Conservation (phyloP, 2,888 invertebrate genomes). For the Lepidocyrtinus sp. region DNA sequence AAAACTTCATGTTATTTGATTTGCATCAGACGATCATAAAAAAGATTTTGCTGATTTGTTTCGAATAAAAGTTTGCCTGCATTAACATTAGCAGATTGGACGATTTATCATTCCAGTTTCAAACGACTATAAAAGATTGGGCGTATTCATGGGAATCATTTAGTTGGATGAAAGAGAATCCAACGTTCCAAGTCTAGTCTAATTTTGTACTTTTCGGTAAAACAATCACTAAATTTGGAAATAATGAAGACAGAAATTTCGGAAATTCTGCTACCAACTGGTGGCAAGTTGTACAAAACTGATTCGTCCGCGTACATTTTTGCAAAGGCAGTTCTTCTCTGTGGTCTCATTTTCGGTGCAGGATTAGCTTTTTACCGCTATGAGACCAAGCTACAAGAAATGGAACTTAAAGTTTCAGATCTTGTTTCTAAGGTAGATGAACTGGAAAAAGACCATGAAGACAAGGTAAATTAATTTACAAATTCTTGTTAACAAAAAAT, state of each 20-base stretch:
- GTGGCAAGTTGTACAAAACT: conserved; percentile 47
- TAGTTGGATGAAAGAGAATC: conserved; percentile 44
- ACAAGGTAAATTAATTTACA: conserved; percentile 26
- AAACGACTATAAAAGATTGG: conserved; percentile 35
- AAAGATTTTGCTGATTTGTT: too few species aligned
- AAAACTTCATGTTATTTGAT: neutral
- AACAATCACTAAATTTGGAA: too few species aligned
- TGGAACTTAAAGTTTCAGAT: conserved; percentile 38
- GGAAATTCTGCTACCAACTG: conserved; percentile 49
- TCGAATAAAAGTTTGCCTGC: too few species aligned
- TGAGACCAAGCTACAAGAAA: conserved; percentile 46
- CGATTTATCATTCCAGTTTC: neutral
- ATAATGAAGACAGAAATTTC: conserved; percentile 48
- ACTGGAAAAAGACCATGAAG: conserved; percentile 22
- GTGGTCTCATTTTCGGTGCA: conserved; percentile 43
- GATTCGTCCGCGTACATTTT: conserved; percentile 33
- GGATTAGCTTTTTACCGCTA: conserved; percentile 46
- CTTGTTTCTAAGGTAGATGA: conserved; percentile 28
- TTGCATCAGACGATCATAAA: too few species aligned
- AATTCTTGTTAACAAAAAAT: too few species aligned
- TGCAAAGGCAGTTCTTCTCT: conserved; percentile 41
- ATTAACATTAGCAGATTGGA: too few species aligned
- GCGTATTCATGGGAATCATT: neutral
- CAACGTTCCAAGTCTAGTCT: neutral
- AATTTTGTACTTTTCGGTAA: neutral